These are phyloP conservation scores for Drosophila busckii DNA, from an alignment of 1,140 invertebrate genomes.

Conservation along the genomic window DNA sequence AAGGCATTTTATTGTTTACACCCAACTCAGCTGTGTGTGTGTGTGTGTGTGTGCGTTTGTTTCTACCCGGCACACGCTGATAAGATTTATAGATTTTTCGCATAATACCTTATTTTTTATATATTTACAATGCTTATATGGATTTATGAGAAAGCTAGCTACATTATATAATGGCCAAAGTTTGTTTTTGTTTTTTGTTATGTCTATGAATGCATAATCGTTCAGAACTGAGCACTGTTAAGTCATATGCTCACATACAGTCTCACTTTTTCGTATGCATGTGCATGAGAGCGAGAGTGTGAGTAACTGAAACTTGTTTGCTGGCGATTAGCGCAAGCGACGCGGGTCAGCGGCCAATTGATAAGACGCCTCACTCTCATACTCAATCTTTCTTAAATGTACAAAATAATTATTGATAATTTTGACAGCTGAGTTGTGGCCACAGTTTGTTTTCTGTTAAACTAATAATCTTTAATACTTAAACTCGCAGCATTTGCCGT, in stretches of 20 bases:
- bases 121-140: too few relatives aligned
- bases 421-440: too few relatives aligned
- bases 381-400: too few relatives aligned
- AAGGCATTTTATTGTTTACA: conserved; percentile 11
- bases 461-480: too few relatives aligned
- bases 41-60: too few relatives aligned
- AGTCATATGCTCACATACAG: not conserved
- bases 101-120: conserved; percentile 16
- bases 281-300: conserved; percentile 8
- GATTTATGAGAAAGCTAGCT: conserved; percentile 1
- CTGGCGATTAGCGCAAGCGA: conserved; percentile 34
- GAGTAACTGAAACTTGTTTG: conserved; percentile 45
- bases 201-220: conserved; percentile 33
- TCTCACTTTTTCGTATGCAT: not conserved
- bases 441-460: too few relatives aligned
- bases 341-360: conserved; percentile 45
- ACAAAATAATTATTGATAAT: too few relatives aligned
- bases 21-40: conserved; percentile 32
- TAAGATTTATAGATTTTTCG: conserved; percentile 52
- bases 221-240: conserved; percentile 8
- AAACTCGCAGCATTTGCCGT: too few relatives aligned
- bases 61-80: conserved; percentile 34
- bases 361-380: conserved; percentile 12
- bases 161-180: conserved; percentile 46
- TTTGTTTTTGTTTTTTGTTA: not conserved